Conservation (phyloP, 2,888 invertebrate species). For the Papilio elwesi region DNA sequence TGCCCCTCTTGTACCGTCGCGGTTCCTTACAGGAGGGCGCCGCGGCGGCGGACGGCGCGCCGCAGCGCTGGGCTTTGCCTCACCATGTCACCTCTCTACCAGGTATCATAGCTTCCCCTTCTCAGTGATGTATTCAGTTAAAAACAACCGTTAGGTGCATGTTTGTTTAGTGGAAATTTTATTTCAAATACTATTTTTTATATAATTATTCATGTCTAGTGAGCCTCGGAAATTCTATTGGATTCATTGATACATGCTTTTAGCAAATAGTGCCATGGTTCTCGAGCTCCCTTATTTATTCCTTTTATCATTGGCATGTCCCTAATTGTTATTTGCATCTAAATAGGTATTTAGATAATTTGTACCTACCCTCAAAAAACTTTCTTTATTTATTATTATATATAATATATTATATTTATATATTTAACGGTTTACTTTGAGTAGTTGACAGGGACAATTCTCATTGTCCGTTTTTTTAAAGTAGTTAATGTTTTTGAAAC, state of each 20-base stretch:
- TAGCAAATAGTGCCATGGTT: conserved; percentile 1
- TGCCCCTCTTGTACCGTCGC: conserved; percentile 16
- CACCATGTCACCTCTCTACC: conserved; percentile 86
- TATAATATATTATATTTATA: too few relatives aligned
- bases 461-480: background rate
- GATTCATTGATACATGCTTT: background rate
- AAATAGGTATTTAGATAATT: too few relatives aligned
- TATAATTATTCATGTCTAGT: background rate
- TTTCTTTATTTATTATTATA: background rate
- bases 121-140: background rate
- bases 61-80: conserved; percentile 82
- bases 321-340: too few relatives aligned
- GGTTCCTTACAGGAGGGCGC: conserved; percentile 62
- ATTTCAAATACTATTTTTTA: background rate
- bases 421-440: background rate
- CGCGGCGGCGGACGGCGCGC: conserved; percentile 63
- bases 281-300: background rate
- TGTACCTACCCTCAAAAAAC: background rate
- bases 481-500: too few relatives aligned
- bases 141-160: conserved; percentile 20
- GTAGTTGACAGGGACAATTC: background rate
- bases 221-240: background rate
- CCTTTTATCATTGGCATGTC: background rate
- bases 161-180: conserved; percentile 35
- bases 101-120: conserved; percentile 61